Base-by-base conservation (phyloP, 2,113 vertebrate species). In the Eubucco bourcierii region DNA sequence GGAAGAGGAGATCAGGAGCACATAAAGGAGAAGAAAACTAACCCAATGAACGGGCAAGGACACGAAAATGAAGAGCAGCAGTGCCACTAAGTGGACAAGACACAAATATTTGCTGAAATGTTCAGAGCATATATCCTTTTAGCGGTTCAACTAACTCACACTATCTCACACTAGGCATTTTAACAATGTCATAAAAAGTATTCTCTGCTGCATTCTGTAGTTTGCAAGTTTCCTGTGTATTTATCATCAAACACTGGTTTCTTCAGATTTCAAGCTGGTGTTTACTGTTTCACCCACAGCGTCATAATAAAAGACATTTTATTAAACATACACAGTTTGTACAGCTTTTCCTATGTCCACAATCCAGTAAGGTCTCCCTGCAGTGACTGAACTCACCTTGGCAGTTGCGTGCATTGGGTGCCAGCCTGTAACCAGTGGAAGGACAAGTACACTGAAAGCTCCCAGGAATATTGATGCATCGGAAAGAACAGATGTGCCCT, bases 391-490 rank as follows among this genome's bases (percentile, higher is more conserved):
- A 37, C 97, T 90, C 91, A 99, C 99, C 99, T 96, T 99, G 99
- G 95, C 99, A 99, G 96, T 98, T 99, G 72, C 99, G 99, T n/a
- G 98, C 98, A 2, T 99, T 99, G 81, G 98, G 76, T 5, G 99
- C 98, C 90, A 99, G 88, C 67, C 98, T 98, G 95, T 99, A 99
- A 31, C 99, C 99, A 0, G 44, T 94, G 4, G 96, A 46, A 2
- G 99, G 99, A 66, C 99, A 99, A 90, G 98, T 98, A 90, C 99
- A 99, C 47, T 99, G 98, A 97, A 99, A 99, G 93, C 99, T 99
- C 15, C 99, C 99, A 0, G 98, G 98, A 16, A 98, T 82, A 87
- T 99, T 99, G 96, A 98, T 93, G 78, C 99, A 99, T 37, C 98
- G 98, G 88, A 98, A 99, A 24, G 98, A 97, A 84, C 99, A 99